Evolutionary conservation across 2,113 vertebrate species (phyloP).

Genomic region (Cathartes aura): DNA sequence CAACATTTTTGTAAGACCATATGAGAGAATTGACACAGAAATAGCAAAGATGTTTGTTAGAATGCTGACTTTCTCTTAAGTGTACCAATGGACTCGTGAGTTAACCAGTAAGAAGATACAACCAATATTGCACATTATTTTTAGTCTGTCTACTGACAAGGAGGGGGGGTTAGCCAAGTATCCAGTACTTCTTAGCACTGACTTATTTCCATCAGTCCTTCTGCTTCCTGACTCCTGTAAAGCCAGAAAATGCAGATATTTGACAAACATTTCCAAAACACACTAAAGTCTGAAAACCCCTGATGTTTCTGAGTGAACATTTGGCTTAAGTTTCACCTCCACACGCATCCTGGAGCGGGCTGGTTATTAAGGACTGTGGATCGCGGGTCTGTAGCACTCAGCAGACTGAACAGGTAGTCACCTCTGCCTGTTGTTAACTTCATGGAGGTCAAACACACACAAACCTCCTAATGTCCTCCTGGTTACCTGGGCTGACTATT

Average conservation of each 20-base stretch:
- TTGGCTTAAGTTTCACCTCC: background rate
- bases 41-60: background rate
- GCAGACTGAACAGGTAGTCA: background rate
- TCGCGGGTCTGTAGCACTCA: fast-evolving
- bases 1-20: background rate
- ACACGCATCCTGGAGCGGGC: fast-evolving
- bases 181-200: background rate
- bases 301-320: background rate
- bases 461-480: fast-evolving
- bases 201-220: background rate
- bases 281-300: fast-evolving
- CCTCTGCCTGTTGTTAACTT: background rate
- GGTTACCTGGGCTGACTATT: background rate
- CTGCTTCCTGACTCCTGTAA: background rate
- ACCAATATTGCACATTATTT: fast-evolving
- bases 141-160: background rate
- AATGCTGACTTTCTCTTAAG: background rate
- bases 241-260: background rate
- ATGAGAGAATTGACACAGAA: background rate
- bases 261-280: background rate
- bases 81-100: background rate
- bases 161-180: background rate
- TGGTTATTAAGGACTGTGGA: background rate
- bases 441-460: background rate
- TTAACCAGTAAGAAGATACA: background rate